A percentile compares a stretch with the other conserved stretches of the same genome.
Conservation (phyloP, 1,140 invertebrate species). For the Penaeus vannamei region DNA sequence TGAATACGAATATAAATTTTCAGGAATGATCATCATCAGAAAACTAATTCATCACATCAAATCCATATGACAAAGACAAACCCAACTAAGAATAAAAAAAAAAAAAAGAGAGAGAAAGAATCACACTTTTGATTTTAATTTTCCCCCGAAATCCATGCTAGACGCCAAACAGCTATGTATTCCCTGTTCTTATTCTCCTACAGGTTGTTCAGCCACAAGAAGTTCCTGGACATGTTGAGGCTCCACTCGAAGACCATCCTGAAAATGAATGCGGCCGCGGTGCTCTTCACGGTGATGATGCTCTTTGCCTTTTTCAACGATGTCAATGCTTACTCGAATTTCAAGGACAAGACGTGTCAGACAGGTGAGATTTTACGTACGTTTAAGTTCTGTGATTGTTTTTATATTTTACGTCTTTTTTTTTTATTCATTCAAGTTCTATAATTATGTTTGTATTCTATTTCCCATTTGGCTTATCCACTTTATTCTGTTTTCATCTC, state of each 20-base stretch:
- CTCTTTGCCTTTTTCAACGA: constrained; percentile 69
- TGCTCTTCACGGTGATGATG: constrained; percentile 69
- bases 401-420: not conserved
- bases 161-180: too few species aligned
- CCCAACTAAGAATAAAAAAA: too few species aligned
- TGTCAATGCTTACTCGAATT: constrained; percentile 68
- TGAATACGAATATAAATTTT: too few species aligned
- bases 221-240: constrained; percentile 72
- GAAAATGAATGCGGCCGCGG: constrained; percentile 70
- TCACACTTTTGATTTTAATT: too few species aligned
- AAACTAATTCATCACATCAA: too few species aligned
- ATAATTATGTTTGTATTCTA: not conserved
- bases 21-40: too few species aligned
- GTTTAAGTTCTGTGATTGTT: not conserved
- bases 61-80: too few species aligned
- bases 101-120: too few species aligned
- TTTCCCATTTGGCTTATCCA: not conserved
- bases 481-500: not conserved
- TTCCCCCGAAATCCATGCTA: too few species aligned
- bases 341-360: constrained; percentile 68
- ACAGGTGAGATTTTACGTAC: constrained; percentile 50
- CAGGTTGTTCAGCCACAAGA: constrained; percentile 71
- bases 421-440: not conserved
- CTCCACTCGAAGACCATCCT: constrained; percentile 73
- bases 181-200: constrained; percentile 27